These are phyloP conservation scores for Lasiommata megera DNA, from an alignment of 2,888 invertebrate genomes.

Conservation along the genomic window DNA sequence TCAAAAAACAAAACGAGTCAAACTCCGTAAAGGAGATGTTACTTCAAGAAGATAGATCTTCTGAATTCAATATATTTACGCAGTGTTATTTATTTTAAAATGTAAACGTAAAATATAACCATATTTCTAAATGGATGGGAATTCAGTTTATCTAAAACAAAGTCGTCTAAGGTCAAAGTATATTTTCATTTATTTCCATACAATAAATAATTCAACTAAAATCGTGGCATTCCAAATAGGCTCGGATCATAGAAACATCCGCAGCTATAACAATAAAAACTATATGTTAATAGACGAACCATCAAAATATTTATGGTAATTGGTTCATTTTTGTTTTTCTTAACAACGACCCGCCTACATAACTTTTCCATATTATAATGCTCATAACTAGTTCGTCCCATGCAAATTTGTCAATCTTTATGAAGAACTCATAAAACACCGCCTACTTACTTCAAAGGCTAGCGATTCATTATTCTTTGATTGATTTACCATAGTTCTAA, in stretches of 20 bases:
- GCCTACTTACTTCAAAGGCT: slow-evolving; percentile 14
- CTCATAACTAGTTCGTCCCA: slow-evolving; percentile 14
- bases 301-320: slow-evolving; percentile 22
- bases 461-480: slow-evolving; percentile 14
- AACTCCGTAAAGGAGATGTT: no score
- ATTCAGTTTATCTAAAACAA: no score
- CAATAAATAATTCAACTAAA: slow-evolving; percentile 2
- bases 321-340: slow-evolving; percentile 7
- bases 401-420: slow-evolving; percentile 27
- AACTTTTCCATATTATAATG: slow-evolving; percentile 6
- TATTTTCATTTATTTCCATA: neutral
- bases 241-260: neutral
- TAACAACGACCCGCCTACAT: slow-evolving; percentile 12
- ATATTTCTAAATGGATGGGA: no score
- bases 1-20: no score
- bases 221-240: neutral
- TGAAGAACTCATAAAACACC: slow-evolving; percentile 24
- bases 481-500: slow-evolving; percentile 7
- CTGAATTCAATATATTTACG: no score
- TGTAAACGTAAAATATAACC: no score
- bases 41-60: no score
- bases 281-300: slow-evolving; percentile 6
- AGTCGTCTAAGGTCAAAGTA: neutral
- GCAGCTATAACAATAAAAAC: slow-evolving; percentile 13
- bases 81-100: no score